Evolutionary conservation across 2,888 invertebrate species (phyloP).

Genomic region (Halictus quadricinctus): DNA sequence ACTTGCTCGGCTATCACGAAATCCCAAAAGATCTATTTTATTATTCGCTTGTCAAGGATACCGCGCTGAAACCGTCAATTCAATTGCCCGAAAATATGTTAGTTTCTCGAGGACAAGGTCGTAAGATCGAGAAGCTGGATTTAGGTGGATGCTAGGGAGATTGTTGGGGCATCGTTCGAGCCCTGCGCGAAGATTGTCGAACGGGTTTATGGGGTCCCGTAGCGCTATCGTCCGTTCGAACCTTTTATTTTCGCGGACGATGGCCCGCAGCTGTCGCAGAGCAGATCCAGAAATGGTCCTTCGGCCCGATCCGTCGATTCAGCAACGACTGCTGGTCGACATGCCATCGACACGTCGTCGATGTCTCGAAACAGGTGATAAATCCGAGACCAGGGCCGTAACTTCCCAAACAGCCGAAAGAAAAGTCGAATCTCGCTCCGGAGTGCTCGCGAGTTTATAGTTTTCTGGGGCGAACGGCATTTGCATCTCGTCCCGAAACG

Average conservation of each 20-base stretch:
- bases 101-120: background rate
- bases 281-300: slow-evolving; percentile 43
- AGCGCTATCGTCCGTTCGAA: slow-evolving; percentile 48
- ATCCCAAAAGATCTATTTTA: background rate
- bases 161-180: background rate
- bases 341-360: slow-evolving; percentile 69
- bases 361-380: slow-evolving; percentile 72
- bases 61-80: background rate
- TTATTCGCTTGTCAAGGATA: background rate
- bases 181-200: slow-evolving; percentile 33
- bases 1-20: background rate
- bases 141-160: background rate
- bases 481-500: slow-evolving; percentile 17
- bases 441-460: slow-evolving; percentile 37
- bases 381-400: slow-evolving; percentile 55
- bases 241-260: slow-evolving; percentile 65
- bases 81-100: background rate
- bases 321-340: slow-evolving; percentile 62
- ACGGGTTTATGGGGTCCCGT: slow-evolving; percentile 56
- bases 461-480: slow-evolving; percentile 31
- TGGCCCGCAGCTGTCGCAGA: slow-evolving; percentile 64
- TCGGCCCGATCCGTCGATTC: slow-evolving; percentile 61
- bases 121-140: background rate
- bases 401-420: slow-evolving; percentile 35
- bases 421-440: slow-evolving; percentile 49